Conservation (phyloP, 1,140 invertebrate genomes). For the Brachionus rubens region DNA sequence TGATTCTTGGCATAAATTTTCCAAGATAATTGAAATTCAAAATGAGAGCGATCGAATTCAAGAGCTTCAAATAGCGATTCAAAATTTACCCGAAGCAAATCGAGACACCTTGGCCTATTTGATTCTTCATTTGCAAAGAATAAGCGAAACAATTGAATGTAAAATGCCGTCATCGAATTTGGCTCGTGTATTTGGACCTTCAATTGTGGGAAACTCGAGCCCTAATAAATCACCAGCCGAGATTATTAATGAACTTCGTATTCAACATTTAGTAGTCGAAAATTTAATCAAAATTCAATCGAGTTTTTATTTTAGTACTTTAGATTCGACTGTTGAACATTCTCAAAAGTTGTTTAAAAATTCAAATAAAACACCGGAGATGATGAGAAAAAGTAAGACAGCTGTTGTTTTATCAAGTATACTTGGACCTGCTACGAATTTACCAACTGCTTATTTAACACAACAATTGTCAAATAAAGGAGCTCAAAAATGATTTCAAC, state of each 20-base stretch:
- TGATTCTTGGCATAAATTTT: slow-evolving; percentile 38
- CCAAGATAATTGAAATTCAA: neutral
- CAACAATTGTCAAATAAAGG: neutral
- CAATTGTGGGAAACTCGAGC: slow-evolving; percentile 39
- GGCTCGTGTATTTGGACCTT: slow-evolving; percentile 22
- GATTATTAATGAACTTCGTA: slow-evolving; percentile 29
- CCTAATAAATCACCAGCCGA: slow-evolving; percentile 38
- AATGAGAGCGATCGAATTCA: neutral
- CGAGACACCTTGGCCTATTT: slow-evolving; percentile 43
- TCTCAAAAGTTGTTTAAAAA: slow-evolving; percentile 28
- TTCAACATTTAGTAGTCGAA: slow-evolving; percentile 32
- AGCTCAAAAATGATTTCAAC: neutral
- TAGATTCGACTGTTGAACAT: slow-evolving; percentile 13
- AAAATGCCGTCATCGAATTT: slow-evolving; percentile 45
- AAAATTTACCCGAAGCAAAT: slow-evolving; percentile 40
- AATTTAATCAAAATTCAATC: slow-evolving; percentile 29
- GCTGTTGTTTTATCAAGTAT: slow-evolving; percentile 45
- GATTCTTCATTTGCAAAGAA: slow-evolving; percentile 45
- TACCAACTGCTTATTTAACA: slow-evolving; percentile 2
- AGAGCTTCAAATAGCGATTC: slow-evolving; percentile 6
- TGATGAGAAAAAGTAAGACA: slow-evolving; percentile 43
- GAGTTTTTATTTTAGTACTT: slow-evolving; percentile 13
- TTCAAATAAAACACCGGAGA: slow-evolving; percentile 25
- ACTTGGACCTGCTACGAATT: slow-evolving; percentile 23
- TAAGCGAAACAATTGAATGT: slow-evolving; percentile 34